phyloP scores from a whole-genome alignment of 2,888 invertebrate species.

The Rhingia campestris region DNA sequence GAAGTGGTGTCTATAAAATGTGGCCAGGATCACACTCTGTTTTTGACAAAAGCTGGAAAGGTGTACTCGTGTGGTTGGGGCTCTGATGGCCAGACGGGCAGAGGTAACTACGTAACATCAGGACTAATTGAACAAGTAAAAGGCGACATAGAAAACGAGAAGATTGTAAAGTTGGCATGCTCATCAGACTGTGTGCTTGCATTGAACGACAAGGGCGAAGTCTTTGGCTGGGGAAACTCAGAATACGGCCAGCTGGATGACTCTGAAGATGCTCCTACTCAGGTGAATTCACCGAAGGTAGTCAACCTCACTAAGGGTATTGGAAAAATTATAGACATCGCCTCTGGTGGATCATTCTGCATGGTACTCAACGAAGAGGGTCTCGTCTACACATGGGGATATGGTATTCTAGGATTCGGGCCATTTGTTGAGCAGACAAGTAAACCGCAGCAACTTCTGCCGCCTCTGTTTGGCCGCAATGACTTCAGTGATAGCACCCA shows the following conservation, averaged over 20 bases:
- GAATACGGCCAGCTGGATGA: slow-evolving; percentile 92
- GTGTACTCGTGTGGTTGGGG: slow-evolving; percentile 97
- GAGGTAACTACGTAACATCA: slow-evolving; percentile 87
- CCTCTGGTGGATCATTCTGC: slow-evolving; percentile 94
- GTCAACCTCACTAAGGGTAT: slow-evolving; percentile 86
- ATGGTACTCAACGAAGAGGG: slow-evolving; percentile 92
- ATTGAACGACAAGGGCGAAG: slow-evolving; percentile 92
- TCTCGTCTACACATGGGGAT: slow-evolving; percentile 96
- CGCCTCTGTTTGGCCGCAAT: slow-evolving; percentile 92
- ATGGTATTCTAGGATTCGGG: slow-evolving; percentile 94
- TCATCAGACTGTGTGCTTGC: slow-evolving; percentile 94
- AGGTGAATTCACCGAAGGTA: slow-evolving; percentile 88
- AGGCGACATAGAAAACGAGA: slow-evolving; percentile 93
- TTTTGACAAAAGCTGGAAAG: slow-evolving; percentile 90
- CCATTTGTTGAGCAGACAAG: slow-evolving; percentile 88
- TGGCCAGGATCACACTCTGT: slow-evolving; percentile 92
- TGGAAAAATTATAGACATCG: slow-evolving; percentile 91
- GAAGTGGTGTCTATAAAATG: slow-evolving; percentile 86
- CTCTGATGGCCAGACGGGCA: slow-evolving; percentile 96
- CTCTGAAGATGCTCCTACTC: slow-evolving; percentile 82
- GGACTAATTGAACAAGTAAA: slow-evolving; percentile 85
- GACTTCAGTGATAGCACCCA: slow-evolving; percentile 89
- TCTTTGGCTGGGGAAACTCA: slow-evolving; percentile 98
- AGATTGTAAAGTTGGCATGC: slow-evolving; percentile 90
- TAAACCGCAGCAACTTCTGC: slow-evolving; percentile 89